phyloP scores from a whole-genome alignment of 23 tunicate genomes.

The Styela plicata region DNA sequence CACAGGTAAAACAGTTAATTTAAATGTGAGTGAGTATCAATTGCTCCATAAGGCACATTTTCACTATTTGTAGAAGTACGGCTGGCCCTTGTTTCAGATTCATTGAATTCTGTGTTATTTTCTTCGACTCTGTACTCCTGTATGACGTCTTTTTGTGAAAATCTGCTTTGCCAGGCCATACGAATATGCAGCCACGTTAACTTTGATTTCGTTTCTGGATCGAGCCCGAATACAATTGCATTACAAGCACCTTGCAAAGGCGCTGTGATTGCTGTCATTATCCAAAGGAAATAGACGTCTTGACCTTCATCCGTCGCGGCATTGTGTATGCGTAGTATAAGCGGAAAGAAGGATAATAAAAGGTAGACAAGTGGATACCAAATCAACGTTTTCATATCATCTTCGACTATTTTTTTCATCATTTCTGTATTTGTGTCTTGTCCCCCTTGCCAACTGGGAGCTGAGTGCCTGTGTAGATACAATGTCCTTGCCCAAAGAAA shows the following conservation, averaged over 20 bases:
- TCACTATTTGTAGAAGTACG: conserved; percentile 10
- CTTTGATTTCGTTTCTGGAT: conserved; percentile 72
- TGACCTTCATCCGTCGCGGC: conserved; percentile 77
- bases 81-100: neutral
- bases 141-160: conserved; percentile 29
- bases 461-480: conserved; percentile 35
- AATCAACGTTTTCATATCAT: conserved; percentile 70
- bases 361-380: conserved; percentile 80
- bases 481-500: conserved; percentile 51
- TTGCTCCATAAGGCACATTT: conserved; percentile 18
- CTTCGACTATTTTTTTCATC: conserved; percentile 34
- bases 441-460: conserved; percentile 64
- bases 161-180: conserved; percentile 71
- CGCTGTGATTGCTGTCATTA: conserved; percentile 76
- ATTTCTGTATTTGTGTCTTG: conserved; percentile 58
- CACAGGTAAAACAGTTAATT: no score
- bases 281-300: conserved; percentile 78
- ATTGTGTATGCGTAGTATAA: conserved; percentile 82
- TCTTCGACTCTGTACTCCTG: conserved; percentile 68
- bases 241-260: conserved; percentile 92
- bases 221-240: conserved; percentile 88
- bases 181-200: conserved; percentile 47
- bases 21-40: no score
- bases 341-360: conserved; percentile 76
- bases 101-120: neutral